A percentile compares a stretch with the other conserved stretches of the same genome.
Conservation (phyloP, 1,140 invertebrate genomes). For the Polypedilum vanderplanki region DNA sequence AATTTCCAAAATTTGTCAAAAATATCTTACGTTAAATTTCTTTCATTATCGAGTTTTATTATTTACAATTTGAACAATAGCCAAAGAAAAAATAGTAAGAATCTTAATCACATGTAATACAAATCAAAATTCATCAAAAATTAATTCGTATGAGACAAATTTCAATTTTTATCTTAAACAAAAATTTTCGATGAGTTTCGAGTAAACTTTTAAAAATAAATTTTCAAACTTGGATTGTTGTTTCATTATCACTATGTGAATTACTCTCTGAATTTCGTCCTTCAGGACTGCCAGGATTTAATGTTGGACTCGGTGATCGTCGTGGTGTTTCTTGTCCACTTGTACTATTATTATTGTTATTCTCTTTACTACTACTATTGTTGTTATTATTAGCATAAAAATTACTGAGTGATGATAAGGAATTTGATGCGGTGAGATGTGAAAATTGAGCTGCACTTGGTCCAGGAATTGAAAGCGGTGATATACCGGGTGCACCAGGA, state of each 20-base stretch:
- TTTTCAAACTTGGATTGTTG: conserved; percentile 41
- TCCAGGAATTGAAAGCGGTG: conserved; percentile 30
- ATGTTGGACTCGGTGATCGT: conserved; percentile 42
- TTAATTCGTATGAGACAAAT: no score
- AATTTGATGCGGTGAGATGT: conserved; percentile 43
- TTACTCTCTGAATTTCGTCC: conserved; percentile 40
- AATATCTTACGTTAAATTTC: no score
- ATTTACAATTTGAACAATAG: not conserved
- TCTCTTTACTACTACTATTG: conserved; percentile 24
- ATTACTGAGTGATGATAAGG: conserved; percentile 42
- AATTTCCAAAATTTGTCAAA: no score
- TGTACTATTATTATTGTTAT: conserved; percentile 33
- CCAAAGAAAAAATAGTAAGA: not conserved
- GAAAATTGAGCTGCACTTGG: conserved; percentile 38
- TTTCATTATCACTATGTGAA: conserved; percentile 42
- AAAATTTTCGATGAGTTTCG: no score
- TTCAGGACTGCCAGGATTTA: conserved; percentile 43
- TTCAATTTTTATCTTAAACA: no score
- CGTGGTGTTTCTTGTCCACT: conserved; percentile 31
- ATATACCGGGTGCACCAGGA: conserved; percentile 39
- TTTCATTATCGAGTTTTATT: no score
- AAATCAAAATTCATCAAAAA: not conserved
- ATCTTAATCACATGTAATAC: not conserved
- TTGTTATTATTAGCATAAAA: conserved; percentile 38
- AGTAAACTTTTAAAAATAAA: not conserved